A percentile compares a stretch with the other conserved stretches of the same genome.
Conservation (phyloP, 2,113 vertebrate species). For the Callospermophilus lateralis region DNA sequence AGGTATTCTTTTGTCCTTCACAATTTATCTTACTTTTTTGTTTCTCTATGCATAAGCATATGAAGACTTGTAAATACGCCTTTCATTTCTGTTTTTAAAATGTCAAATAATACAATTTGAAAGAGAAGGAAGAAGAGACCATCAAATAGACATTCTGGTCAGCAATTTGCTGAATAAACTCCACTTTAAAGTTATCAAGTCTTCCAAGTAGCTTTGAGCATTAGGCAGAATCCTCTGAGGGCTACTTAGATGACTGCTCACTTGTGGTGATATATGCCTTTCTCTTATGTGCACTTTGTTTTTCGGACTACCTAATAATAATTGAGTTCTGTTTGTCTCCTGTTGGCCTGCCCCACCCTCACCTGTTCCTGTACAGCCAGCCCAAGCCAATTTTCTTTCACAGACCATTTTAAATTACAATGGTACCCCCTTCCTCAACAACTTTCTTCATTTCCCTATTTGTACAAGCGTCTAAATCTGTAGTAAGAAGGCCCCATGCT, state of each 20-base stretch:
- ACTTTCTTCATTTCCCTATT: background rate
- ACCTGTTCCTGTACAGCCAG: background rate
- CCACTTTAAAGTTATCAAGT: background rate
- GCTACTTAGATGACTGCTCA: background rate
- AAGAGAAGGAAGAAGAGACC: background rate
- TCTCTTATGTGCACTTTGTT: background rate
- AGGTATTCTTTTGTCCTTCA: background rate
- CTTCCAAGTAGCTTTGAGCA: background rate
- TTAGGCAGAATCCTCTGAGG: background rate
- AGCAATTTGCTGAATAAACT: background rate
- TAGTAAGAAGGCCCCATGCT: background rate
- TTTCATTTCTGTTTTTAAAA: conserved; percentile 15
- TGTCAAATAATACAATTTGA: background rate
- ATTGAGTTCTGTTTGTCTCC: background rate
- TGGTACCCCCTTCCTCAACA: background rate
- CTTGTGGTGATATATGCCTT: background rate
- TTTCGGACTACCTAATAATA: background rate
- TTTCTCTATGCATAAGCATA: background rate
- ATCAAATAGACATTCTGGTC: background rate
- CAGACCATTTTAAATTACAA: background rate
- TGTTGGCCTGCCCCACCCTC: background rate
- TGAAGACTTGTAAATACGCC: background rate
- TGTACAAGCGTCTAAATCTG: background rate
- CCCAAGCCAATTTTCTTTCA: background rate
- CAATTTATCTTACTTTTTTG: background rate